Conservation (phyloP, 2,113 vertebrate genomes). For the Pangasianodon hypophthalmus region DNA sequence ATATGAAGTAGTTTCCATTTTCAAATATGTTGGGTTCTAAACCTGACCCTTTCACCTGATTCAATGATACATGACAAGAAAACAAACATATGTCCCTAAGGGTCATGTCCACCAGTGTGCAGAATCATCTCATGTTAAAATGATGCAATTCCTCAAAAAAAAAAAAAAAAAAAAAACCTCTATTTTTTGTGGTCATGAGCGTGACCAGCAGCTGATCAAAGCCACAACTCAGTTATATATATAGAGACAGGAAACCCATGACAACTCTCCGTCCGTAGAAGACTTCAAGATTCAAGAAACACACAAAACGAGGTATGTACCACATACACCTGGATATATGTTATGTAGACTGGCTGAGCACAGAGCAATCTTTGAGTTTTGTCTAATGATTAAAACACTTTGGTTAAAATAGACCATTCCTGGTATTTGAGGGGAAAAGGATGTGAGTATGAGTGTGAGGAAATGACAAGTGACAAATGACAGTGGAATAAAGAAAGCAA, state of each 20-base stretch:
- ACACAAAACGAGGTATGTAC: conserved; percentile 2
- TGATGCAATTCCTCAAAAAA: background rate
- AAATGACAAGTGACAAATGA: background rate
- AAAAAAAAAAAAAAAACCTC: background rate
- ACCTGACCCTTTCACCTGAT: background rate
- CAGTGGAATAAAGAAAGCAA: background rate
- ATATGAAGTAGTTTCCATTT: background rate
- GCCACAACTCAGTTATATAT: background rate
- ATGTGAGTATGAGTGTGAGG: background rate
- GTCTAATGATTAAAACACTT: background rate
- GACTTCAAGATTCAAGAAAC: background rate
- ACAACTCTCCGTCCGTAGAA: background rate
- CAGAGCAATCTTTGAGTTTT: background rate
- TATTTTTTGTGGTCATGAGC: background rate
- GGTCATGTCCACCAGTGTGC: too few relatives aligned
- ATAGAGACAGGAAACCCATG: background rate
- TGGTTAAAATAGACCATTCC: background rate
- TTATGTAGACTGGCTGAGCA: background rate
- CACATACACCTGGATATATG: background rate
- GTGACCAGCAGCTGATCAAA: conserved; percentile 24
- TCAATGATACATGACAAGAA: background rate
- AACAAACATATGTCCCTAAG: background rate
- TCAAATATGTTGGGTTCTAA: background rate
- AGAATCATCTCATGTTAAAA: background rate
- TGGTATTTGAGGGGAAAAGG: background rate